Conservation (phyloP, 2,888 invertebrate genomes). For the Tipula lateralis region DNA sequence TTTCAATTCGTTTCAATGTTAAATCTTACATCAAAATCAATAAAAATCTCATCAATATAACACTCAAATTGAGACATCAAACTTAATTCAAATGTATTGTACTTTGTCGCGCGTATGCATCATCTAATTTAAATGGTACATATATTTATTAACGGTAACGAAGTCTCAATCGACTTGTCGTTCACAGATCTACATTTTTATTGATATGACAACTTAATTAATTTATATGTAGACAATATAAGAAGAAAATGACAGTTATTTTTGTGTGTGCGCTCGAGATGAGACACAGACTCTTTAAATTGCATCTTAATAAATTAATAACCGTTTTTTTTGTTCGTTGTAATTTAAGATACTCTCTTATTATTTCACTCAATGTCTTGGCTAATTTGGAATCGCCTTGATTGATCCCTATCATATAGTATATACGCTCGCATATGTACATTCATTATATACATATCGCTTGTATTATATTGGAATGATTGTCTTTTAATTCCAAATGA, state of each 20-base stretch:
- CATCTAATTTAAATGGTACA: not conserved
- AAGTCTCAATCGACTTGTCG: not conserved
- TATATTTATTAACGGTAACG: not conserved
- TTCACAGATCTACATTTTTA: not conserved
- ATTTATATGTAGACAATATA: not conserved
- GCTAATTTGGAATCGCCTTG: slow-evolving; percentile 5
- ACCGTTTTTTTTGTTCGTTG: not conserved
- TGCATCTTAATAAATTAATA: slow-evolving; percentile 1
- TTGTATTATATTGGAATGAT: not conserved
- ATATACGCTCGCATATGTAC: not conserved
- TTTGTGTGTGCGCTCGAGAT: not conserved
- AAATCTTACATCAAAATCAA: no score
- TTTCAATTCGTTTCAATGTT: no score
- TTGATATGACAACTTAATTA: slow-evolving; percentile 13
- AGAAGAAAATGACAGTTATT: not conserved
- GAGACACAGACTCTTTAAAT: not conserved
- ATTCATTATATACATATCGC: not conserved
- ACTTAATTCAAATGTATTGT: not conserved
- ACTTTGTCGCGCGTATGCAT: not conserved
- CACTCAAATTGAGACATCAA: no score
- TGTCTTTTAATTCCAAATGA: not conserved
- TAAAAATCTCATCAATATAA: no score
- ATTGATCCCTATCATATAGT: not conserved
- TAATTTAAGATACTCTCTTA: not conserved
- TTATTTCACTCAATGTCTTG: not conserved